Percentiles rank a stretch among this genome's conserved stretches.
These are phyloP conservation scores for Nymphalis polychloros DNA, from an alignment of 2,888 invertebrate species.

Conservation along the genomic window DNA sequence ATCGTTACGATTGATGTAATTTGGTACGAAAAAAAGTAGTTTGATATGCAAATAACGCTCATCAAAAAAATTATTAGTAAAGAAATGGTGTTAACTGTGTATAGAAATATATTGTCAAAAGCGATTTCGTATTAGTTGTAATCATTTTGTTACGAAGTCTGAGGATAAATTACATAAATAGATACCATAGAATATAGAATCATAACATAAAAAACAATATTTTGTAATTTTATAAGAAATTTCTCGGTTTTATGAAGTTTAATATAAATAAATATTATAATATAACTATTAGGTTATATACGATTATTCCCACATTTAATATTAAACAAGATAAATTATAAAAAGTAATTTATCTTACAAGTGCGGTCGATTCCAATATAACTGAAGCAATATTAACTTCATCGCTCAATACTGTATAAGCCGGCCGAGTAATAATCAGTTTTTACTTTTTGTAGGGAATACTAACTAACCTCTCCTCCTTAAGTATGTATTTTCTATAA, in stretches of 20 bases:
- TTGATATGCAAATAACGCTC: conserved; percentile 36
- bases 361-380: not conserved
- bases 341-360: not conserved
- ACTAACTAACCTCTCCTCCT: not conserved
- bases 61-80: conserved; percentile 31
- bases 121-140: too few relatives aligned
- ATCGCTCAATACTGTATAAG: not conserved
- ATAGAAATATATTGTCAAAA: too few relatives aligned
- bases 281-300: not conserved
- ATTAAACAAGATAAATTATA: not conserved
- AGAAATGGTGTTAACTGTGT: not conserved
- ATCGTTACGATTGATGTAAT: conserved; percentile 41
- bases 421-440: not conserved
- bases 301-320: not conserved
- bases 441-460: not conserved
- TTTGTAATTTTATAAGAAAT: too few relatives aligned
- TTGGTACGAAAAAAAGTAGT: conserved; percentile 33
- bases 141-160: too few relatives aligned
- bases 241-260: too few relatives aligned
- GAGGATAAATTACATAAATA: too few relatives aligned
- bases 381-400: not conserved
- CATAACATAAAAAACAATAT: too few relatives aligned
- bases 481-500: too few relatives aligned
- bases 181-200: too few relatives aligned
- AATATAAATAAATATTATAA: too few relatives aligned